These are phyloP conservation scores for Chauna torquata DNA, from an alignment of 2,113 vertebrate species.

Conservation along the genomic window DNA sequence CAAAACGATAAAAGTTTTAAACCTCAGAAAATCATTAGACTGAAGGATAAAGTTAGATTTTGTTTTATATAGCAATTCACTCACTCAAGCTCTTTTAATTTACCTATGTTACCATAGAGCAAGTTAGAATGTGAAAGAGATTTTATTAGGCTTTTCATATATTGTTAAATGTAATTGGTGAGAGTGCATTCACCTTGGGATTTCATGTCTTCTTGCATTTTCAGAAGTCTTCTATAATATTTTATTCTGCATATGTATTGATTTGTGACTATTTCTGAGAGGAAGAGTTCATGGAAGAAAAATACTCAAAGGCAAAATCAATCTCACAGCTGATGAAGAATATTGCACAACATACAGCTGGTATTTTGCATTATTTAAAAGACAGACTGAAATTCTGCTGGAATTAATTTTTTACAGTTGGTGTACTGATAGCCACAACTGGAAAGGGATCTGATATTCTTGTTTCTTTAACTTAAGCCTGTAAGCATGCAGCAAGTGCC, in stretches of 20 bases:
- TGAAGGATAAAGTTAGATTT: background rate
- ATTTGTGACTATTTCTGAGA: constrained; percentile 14
- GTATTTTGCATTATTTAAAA: constrained; percentile 33
- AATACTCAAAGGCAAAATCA: constrained; percentile 24
- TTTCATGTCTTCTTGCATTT: background rate
- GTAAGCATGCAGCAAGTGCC: background rate
- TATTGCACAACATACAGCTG: constrained; percentile 8
- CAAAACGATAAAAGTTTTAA: background rate
- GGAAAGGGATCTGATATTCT: background rate
- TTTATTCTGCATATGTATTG: background rate
- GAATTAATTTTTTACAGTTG: background rate
- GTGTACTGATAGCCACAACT: background rate
- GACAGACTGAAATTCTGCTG: background rate
- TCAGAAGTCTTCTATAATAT: background rate
- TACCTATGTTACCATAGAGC: background rate
- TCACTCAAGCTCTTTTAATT: background rate
- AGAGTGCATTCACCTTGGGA: background rate
- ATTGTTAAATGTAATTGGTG: background rate
- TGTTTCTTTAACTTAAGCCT: background rate
- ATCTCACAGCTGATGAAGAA: constrained; percentile 8
- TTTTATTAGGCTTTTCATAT: background rate
- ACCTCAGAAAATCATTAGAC: background rate
- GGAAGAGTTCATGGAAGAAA: background rate
- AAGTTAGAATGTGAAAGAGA: background rate
- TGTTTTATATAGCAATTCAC: background rate